Base-by-base conservation (phyloP, 2,797 vertebrate species). In the Pangasius djambal region DNA sequence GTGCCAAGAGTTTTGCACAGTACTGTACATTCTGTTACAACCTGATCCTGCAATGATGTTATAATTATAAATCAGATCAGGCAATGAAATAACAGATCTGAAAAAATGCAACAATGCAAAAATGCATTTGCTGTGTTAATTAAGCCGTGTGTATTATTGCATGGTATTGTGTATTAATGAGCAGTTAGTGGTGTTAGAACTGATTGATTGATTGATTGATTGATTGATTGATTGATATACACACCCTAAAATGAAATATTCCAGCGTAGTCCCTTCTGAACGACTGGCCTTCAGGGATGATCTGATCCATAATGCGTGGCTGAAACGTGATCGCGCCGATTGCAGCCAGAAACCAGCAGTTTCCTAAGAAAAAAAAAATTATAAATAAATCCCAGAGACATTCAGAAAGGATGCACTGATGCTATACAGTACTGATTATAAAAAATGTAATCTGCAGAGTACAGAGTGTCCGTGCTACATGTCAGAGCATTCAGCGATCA, bases 291-390 rank as follows among this genome's bases (percentile, higher is more conserved):
- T 57, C 9, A 0, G 95, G 96, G 48, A 96, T 83, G n/a, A 96
- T 92, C 63, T 94, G 88, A 0, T 75, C 0, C 0, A 96, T 75
- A 34, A 96, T 82, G 0, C 93, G 0, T 0, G 6, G 16, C 84
- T 95, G 93, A 90, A 96, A 95, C 0, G 95, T 97, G 88, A 96
- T 88, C 0, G 96, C 93, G 34, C 95, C 95, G 1, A 96, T 91
- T 10, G 96, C 94, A 0, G 96, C 95, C n/a, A 97, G 91, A 86
- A 97, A 96, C 96, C 96, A 97, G 90, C 96, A 97, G 92, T 97
- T 92, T 86, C 95, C 96, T 96, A 85, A 4, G n/a, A 87, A 12
- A 28, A 6, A 25, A 86, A 12, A 28, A 6, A 31, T 57, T 31
- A 78, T 3, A 81, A 12, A 77, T 83, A 88, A 10, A 67, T 37